Evolutionary conservation across 2,888 invertebrate genomes (phyloP), one percentile per base, ranked within the genome.

Genomic region (Rotaria sp.): DNA sequence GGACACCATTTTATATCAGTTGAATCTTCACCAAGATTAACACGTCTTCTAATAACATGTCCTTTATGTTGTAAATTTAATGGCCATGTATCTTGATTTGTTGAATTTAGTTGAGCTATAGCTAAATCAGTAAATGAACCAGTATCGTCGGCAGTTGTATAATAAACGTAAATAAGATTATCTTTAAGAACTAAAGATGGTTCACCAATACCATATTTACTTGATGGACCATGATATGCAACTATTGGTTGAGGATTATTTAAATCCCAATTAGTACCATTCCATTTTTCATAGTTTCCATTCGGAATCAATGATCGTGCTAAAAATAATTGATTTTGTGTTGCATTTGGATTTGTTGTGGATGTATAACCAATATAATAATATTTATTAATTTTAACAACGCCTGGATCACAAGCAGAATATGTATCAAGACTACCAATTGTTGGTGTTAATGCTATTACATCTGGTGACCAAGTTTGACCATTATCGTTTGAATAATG

Each of bases 171-270:
- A 21, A 74, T 74, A 35, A 38, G 74, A 74, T 74, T 41, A 38
- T 74, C 74, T 21, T 26, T 18, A 38, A 35, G 74, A 38, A 74
- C 38, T 26, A 74, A 24, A 21, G 74, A 74, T 41, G 74, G 74
- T 74, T 74, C 74, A 38, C 74, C 74, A 41, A 35, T 74, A 24
- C 74, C 38, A 74, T 74, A 74, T 15, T 74, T 74, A 2, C 2
- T 38, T 4, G 74, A 15, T 38, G 18, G 38, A 24, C 74, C 74
- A 38, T 35, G 5, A 38, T 74, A 74, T 24, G 35, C 21, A 38
- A 74, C 74, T 2, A 74, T 74, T 4, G 74, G 74, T 74, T 74
- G 74, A 74, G 74, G 74, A 74, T 74, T 74, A 38, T 18, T 74
- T 74, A 24, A 38, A 74, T 74, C 21, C 74, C 74, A 74, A 38